phyloP scores from a whole-genome alignment of 2,113 vertebrate genomes.

The Solenodon paradoxus region DNA sequence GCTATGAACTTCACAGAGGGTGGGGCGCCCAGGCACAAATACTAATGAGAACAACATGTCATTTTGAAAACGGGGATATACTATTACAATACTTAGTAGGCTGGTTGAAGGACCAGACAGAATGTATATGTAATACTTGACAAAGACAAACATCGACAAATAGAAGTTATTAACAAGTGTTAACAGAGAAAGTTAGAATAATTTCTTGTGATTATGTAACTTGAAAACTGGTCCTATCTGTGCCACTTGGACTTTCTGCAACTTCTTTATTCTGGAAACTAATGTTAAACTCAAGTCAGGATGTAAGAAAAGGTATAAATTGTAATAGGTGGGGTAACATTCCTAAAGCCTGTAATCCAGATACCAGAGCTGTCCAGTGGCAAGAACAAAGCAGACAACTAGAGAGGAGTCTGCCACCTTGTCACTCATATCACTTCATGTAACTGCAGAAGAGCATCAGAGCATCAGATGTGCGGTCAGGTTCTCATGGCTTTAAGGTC shows the following conservation, averaged over 20 bases:
- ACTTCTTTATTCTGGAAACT: not conserved
- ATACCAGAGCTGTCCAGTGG: not conserved
- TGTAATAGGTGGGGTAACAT: not conserved
- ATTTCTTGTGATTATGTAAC: not conserved
- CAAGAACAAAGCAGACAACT: not conserved
- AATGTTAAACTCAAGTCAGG: not conserved
- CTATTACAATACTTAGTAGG: not conserved
- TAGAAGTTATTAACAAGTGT: not conserved
- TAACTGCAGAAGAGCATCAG: not conserved
- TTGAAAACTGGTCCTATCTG: not conserved
- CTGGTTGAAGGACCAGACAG: not conserved
- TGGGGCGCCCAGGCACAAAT: not conserved
- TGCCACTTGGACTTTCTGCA: not conserved
- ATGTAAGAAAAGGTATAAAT: constrained; percentile 22
- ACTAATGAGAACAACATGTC: not conserved
- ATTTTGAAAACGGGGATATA: constrained; percentile 8
- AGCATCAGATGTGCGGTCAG: not conserved
- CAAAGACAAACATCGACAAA: not conserved
- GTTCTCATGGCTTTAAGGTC: not conserved
- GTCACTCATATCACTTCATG: not conserved
- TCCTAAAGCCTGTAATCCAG: constrained; percentile 12
- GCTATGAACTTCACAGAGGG: not conserved
- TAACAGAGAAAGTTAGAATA: not conserved
- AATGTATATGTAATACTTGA: not conserved
- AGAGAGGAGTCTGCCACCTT: not conserved